Evolutionary conservation across 2,888 invertebrate genomes (phyloP).

Genomic region (Nesidiocoris tenuis): DNA sequence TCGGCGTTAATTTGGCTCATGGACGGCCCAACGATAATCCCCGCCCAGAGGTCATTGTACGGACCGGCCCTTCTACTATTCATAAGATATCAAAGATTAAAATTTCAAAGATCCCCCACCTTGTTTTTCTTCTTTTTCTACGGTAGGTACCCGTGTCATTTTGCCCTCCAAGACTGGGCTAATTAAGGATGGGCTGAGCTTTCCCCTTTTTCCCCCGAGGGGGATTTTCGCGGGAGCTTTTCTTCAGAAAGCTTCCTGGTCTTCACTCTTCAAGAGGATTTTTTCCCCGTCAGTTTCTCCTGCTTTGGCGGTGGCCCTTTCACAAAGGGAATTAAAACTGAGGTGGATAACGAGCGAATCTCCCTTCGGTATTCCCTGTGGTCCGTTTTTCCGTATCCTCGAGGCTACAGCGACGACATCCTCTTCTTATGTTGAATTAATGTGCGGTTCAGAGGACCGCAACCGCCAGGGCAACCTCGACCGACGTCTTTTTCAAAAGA

Average conservation of each 20-base stretch:
- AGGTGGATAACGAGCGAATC: conserved; percentile 1
- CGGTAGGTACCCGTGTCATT: background rate
- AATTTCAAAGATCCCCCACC: background rate
- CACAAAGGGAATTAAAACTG: conserved; percentile 16
- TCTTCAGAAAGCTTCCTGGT: background rate
- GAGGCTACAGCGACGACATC: background rate
- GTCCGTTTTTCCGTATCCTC: background rate
- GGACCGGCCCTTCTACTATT: background rate
- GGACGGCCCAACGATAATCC: background rate
- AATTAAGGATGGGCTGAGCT: background rate
- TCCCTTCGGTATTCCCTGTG: background rate
- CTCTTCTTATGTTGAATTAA: background rate
- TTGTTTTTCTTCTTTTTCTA: background rate
- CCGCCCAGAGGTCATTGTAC: background rate
- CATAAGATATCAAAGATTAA: background rate
- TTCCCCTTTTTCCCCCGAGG: background rate
- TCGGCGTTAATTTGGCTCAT: background rate
- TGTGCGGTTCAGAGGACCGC: background rate
- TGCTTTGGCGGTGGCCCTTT: background rate
- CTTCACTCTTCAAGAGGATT: background rate
- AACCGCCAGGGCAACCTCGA: background rate
- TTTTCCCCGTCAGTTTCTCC: background rate
- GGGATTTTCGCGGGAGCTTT: background rate
- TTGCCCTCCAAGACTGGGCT: background rate
- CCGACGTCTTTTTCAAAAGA: background rate